Base-by-base conservation (phyloP, 2,888 invertebrate species). In the Troides oblongomaculatus region DNA sequence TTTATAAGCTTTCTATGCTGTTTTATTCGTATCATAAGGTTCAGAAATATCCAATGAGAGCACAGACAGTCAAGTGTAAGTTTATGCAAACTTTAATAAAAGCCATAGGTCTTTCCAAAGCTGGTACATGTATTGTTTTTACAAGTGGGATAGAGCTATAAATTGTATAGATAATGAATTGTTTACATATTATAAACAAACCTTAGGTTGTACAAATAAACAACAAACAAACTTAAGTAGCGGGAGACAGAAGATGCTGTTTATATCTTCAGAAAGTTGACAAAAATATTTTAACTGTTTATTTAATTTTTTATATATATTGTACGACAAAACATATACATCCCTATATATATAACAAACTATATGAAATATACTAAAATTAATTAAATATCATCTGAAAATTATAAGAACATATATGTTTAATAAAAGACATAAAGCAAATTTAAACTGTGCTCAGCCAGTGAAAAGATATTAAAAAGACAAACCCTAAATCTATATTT, bases 1-100 rank as follows among this genome's bases (percentile, higher is more conserved):
- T 70, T 62, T 65, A 65, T 70, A 72, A 70, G 62, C 67, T 62
- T 67, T 36, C 25, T 61, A 7, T 39, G 25, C 17, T 57, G 60
- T 59, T 58, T 17, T 23, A 57, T 43, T 23, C 56, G 30, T 65
- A 59, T 64, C 53, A 71, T 12, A 66, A 14, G 10, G 46, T 46
- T 46, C 14, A 14, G 12, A 14, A 46, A 14, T 46, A 6, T 46
- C 10, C 10, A 46, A 14, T 14, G 12, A 46, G 46, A 46, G 46
- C 8, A 14, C 5, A 14, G 7, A 14, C 10, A 10, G 14, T 46
- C 2, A 14, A 46, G 46, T 46, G 46, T 46, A 46, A 14, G 2
- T 46, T 14, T 14, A 14, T 46, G 14, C 46, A 10, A 46, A 46
- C 46, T 17, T 50, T 50, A 50, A 14, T 17, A 50, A 4, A 50